These are phyloP conservation scores for Barbus barbus DNA, from an alignment of 2,113 vertebrate species.

Conservation along the genomic window DNA sequence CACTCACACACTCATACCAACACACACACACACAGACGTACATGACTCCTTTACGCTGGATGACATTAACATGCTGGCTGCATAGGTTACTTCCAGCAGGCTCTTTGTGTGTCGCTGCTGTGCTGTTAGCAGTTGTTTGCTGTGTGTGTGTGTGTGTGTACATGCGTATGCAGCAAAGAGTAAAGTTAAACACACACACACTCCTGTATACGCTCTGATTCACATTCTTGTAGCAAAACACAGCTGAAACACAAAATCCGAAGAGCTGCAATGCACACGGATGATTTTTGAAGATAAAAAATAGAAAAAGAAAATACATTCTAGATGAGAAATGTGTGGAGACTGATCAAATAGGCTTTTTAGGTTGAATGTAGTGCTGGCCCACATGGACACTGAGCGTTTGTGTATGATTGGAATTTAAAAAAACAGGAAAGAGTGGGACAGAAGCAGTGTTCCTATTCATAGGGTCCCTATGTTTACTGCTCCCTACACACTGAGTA, in stretches of 20 bases:
- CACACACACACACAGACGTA: conserved; percentile 45
- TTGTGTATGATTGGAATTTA: conserved; percentile 26
- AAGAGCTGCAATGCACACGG: conserved; percentile 2
- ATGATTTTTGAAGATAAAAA: background rate
- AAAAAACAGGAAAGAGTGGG: background rate
- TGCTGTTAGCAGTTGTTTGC: conserved; percentile 48
- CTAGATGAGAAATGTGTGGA: conserved; percentile 15
- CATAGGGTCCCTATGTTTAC: background rate
- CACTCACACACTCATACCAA: conserved; percentile 22
- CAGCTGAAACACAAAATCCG: background rate
- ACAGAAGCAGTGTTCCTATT: background rate
- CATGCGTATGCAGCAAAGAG: conserved; percentile 23
- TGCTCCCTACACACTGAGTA: background rate
- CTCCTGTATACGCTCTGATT: background rate
- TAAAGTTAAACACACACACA: conserved; percentile 32
- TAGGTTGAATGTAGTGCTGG: background rate
- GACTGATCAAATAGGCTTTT: conserved; percentile 15
- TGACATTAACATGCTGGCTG: conserved; percentile 53
- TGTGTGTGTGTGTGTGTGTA: conserved; percentile 38
- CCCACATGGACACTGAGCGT: conserved; percentile 4
- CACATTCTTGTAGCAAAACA: background rate
- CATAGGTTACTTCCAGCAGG: conserved; percentile 58
- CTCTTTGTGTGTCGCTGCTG: conserved; percentile 49
- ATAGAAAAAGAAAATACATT: background rate
- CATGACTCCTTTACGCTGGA: conserved; percentile 22